A percentile compares a stretch with the other conserved stretches of the same genome.
Conservation (phyloP, 2,888 invertebrate genomes). For the Thera britannica region DNA sequence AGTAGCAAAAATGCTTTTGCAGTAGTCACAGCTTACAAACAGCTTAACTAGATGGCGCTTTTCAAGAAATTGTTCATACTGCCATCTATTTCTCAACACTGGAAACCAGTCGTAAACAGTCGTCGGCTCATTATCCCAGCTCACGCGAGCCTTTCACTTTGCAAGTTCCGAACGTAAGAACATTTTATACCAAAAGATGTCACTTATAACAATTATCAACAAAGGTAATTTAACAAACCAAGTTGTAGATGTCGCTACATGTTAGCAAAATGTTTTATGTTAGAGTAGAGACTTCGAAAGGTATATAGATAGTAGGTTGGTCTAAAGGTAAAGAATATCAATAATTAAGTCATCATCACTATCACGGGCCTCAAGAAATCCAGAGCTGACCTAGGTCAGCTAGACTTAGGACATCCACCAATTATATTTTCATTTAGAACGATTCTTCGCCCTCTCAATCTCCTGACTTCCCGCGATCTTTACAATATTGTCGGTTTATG, state of each 20-base stretch:
- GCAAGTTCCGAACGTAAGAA: too few species aligned
- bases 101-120: neutral
- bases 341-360: too few species aligned
- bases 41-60: neutral
- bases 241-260: neutral
- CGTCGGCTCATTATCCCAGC: neutral
- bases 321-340: too few species aligned
- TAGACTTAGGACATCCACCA: too few species aligned
- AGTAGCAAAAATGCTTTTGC: constrained; percentile 22
- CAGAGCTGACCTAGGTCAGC: too few species aligned
- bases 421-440: too few species aligned
- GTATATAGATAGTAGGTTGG: too few species aligned
- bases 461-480: too few species aligned
- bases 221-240: neutral
- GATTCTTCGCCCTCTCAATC: too few species aligned
- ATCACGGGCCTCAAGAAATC: too few species aligned
- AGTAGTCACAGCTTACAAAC: neutral
- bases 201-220: neutral
- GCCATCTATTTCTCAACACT: constrained; percentile 44
- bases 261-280: neutral
- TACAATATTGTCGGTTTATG: too few species aligned
- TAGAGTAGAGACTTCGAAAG: too few species aligned
- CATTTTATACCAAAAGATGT: neutral
- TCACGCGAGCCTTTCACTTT: neutral
- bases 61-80: neutral